A percentile compares a stretch with the other conserved stretches of the same genome.
phyloP scores from a whole-genome alignment of 2,888 invertebrate genomes.

The Dysmachus trigonus region DNA sequence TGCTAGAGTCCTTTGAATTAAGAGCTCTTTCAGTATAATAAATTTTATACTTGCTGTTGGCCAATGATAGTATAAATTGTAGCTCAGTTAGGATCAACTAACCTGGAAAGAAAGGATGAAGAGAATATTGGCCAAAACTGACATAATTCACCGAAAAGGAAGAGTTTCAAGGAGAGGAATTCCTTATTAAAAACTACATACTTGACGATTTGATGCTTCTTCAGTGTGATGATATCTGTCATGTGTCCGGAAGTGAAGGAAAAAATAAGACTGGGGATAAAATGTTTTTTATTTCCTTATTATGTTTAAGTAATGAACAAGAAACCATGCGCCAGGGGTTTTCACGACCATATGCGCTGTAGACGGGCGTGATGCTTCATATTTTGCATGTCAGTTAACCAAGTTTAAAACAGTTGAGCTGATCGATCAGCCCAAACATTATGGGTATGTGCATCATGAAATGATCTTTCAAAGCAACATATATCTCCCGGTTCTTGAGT shows the following conservation, averaged over 20 bases:
- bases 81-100: neutral
- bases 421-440: constrained; percentile 40
- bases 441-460: constrained; percentile 48
- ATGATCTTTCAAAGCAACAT: constrained; percentile 43
- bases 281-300: constrained; percentile 36
- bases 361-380: neutral
- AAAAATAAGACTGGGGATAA: neutral
- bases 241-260: constrained; percentile 19
- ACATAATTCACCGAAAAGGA: neutral
- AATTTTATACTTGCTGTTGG: neutral
- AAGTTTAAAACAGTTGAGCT: neutral
- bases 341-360: constrained; percentile 21
- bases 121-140: neutral
- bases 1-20: neutral
- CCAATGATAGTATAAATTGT: neutral
- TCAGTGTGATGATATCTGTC: neutral
- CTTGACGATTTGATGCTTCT: neutral
- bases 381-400: constrained; percentile 35
- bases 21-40: neutral
- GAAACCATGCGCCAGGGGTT: constrained; percentile 14
- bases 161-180: neutral
- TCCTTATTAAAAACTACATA: neutral
- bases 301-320: constrained; percentile 12
- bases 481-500: constrained; percentile 33
- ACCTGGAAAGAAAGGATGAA: neutral